Base-by-base conservation (phyloP, 2,888 invertebrate genomes). In the Zelleria hepariella region DNA sequence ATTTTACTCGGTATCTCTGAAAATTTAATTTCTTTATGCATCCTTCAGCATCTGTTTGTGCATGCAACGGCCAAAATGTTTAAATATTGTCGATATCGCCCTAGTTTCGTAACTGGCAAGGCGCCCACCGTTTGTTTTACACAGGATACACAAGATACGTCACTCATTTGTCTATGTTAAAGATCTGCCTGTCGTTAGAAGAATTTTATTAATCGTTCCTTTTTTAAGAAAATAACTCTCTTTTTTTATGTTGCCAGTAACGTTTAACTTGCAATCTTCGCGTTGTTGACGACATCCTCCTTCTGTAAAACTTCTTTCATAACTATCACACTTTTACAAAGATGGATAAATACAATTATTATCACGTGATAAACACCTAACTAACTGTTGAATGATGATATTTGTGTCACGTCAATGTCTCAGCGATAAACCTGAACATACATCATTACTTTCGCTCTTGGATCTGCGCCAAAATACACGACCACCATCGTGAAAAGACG, bases 41-140 rank as follows among this genome's bases (percentile, higher is more conserved):
- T n/a, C n/a, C n/a, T n/a, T n/a, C n/a, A n/a, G n/a, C n/a, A n/a
- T n/a, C n/a, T n/a, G n/a, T n/a, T n/a, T n/a, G 15, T 32, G 32
- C 32, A 0, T 32, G 32, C 32, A 32, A 32, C 32, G 32, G 15
- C 15, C 32, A 42, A 42, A 10, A 42, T n/a, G 49, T 8, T 49
- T 20, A 49, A 49, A 49, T 49, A 49, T 49, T 49, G 49, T 49
- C 20, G 24, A 63, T 66, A 54, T 25, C 67, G 68, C 67, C 70
- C 72, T 62, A 68, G 63, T 67, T 70, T 62, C 52, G 8, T 21
- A 48, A 65, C 65, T 73, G 72, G 72, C 72, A 68, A 51, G 24
- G 20, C 62, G 72, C 72, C 72, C 70, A 62, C 60, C 57, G 59
- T 66, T 68, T 70, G 65, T 68, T 67, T 65, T 63, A 62, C 62